phyloP scores from a whole-genome alignment of 2,113 vertebrate genomes.

The Emydura subglobosa region DNA sequence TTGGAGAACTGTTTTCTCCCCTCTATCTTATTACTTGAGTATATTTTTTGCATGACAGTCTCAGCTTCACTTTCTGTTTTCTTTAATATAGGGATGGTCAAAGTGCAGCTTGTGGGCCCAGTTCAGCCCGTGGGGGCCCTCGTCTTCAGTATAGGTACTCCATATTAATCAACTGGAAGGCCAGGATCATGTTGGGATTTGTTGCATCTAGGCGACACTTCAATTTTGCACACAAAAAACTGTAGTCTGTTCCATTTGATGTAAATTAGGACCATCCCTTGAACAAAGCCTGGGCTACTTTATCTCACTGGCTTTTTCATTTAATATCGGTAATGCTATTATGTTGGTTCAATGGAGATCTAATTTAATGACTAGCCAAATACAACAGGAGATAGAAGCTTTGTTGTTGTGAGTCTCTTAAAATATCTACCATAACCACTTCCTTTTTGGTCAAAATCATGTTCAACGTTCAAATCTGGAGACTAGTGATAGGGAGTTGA shows the following conservation, averaged over 20 bases:
- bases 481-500: not conserved
- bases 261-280: not conserved
- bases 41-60: fast-evolving
- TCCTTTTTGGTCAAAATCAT: not conserved
- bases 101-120: fast-evolving
- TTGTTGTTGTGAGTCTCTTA: not conserved
- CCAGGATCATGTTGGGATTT: not conserved
- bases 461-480: not conserved
- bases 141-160: not conserved
- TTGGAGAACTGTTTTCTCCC: fast-evolving
- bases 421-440: not conserved
- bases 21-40: not conserved
- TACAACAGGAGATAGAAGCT: not conserved
- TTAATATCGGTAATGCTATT: not conserved
- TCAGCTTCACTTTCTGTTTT: not conserved
- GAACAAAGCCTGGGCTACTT: not conserved
- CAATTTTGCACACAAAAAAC: not conserved
- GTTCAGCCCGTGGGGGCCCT: fast-evolving
- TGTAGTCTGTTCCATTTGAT: not conserved
- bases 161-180: not conserved
- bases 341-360: not conserved
- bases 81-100: fast-evolving
- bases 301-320: not conserved
- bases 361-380: fast-evolving
- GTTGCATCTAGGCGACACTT: not conserved